Conservation (phyloP, 1,140 invertebrate genomes). For the Trinorchestia longiramus region DNA sequence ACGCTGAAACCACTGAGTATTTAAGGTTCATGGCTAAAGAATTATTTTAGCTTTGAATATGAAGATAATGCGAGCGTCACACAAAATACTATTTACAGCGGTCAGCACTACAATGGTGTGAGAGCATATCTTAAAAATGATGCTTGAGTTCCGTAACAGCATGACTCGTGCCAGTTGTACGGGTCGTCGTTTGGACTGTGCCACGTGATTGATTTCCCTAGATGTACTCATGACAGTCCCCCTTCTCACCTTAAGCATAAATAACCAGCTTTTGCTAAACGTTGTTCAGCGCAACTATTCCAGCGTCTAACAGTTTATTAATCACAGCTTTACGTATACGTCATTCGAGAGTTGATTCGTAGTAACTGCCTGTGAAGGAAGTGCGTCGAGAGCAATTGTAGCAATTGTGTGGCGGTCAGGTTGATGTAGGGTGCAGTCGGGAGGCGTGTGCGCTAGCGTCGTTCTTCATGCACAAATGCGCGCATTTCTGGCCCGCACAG, state of each 20-base stretch:
- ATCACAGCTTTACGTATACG: background rate
- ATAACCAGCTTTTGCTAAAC: background rate
- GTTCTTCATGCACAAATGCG: background rate
- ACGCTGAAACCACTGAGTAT: background rate
- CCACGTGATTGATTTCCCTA: background rate
- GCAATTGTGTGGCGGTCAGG: background rate
- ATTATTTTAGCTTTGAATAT: background rate
- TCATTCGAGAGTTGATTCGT: background rate
- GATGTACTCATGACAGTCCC: background rate
- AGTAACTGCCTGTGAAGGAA: background rate
- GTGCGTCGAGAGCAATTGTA: background rate
- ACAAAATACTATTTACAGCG: background rate
- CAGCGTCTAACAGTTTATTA: background rate
- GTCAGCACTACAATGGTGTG: too few species aligned
- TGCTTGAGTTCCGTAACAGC: background rate
- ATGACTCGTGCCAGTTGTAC: background rate
- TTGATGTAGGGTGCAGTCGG: background rate
- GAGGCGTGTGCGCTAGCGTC: background rate
- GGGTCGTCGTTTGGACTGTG: background rate
- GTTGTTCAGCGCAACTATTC: background rate
- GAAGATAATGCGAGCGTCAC: background rate
- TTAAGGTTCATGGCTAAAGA: background rate
- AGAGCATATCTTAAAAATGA: background rate
- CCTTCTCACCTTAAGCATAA: background rate
- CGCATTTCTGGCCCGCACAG: background rate